Conservation (phyloP, 2,113 vertebrate genomes). For the Leptobrachium ailaonicum region DNA sequence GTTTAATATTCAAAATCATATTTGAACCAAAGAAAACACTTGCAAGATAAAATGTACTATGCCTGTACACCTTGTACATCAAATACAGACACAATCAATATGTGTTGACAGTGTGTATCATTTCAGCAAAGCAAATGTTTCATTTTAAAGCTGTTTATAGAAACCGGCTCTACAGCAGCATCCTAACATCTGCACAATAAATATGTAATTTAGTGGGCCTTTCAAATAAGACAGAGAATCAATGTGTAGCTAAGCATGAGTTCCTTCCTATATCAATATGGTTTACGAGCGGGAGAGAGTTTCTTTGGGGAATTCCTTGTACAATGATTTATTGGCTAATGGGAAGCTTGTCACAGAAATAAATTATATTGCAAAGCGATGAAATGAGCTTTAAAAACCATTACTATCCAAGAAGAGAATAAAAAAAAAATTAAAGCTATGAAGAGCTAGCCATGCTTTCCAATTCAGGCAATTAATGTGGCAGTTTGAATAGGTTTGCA, state of each 20-base stretch:
- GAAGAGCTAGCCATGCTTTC: neutral
- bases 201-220: constrained; percentile 33
- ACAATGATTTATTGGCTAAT: constrained; percentile 29
- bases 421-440: neutral
- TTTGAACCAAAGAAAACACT: neutral
- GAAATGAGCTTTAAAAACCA: neutral
- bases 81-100: constrained; percentile 24
- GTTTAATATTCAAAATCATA: neutral
- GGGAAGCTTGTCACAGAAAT: constrained; percentile 15
- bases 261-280: constrained; percentile 18
- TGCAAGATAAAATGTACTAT: neutral
- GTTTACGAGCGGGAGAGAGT: constrained; percentile 20
- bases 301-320: constrained; percentile 20
- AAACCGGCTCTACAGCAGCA: constrained; percentile 1
- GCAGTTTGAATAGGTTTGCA: no score
- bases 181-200: constrained; percentile 15
- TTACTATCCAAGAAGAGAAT: neutral
- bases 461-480: no score
- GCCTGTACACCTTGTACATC: neutral
- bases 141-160: constrained; percentile 15
- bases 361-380: constrained; percentile 18
- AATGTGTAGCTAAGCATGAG: constrained; percentile 28
- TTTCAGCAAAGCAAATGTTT: constrained; percentile 7
- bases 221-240: constrained; percentile 44
- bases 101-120: neutral